These are phyloP conservation scores for Liodrosophila aerea DNA, from an alignment of 2,888 invertebrate genomes.

Conservation along the genomic window DNA sequence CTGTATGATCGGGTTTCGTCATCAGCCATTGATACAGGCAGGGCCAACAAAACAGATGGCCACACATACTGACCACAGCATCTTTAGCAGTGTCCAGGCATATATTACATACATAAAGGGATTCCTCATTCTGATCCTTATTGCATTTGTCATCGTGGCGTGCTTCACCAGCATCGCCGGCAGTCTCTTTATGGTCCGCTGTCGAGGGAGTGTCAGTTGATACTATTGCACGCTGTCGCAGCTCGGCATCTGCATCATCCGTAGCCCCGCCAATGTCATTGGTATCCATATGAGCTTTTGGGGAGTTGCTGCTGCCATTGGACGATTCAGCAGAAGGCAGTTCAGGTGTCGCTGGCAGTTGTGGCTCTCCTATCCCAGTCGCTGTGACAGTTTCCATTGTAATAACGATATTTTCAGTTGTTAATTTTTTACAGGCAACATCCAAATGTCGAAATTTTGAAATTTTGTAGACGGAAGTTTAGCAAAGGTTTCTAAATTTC, in stretches of 20 bases:
- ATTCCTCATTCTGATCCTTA: slow-evolving; percentile 89
- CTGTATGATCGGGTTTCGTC: slow-evolving; percentile 94
- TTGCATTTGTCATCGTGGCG: slow-evolving; percentile 12
- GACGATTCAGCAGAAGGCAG: slow-evolving; percentile 28
- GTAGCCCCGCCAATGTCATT: slow-evolving; percentile 48
- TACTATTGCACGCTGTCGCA: slow-evolving; percentile 53
- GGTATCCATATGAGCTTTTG: slow-evolving; percentile 18
- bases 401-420: too few species aligned
- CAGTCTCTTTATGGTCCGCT: slow-evolving; percentile 54
- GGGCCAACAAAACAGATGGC: slow-evolving; percentile 95
- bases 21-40: slow-evolving; percentile 90
- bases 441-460: too few species aligned
- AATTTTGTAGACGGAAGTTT: too few species aligned
- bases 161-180: slow-evolving; percentile 3
- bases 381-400: slow-evolving; percentile 63
- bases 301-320: slow-evolving; percentile 1
- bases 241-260: slow-evolving; percentile 27
- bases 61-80: slow-evolving; percentile 99
- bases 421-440: too few species aligned
- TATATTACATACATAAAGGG: slow-evolving; percentile 98
- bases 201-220: too few species aligned
- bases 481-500: too few species aligned
- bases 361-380: slow-evolving; percentile 30
- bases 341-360: slow-evolving; percentile 46
- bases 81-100: slow-evolving; percentile 98